Base-by-base conservation (phyloP, 2,113 vertebrate species). In the Peromyscus leucopus region DNA sequence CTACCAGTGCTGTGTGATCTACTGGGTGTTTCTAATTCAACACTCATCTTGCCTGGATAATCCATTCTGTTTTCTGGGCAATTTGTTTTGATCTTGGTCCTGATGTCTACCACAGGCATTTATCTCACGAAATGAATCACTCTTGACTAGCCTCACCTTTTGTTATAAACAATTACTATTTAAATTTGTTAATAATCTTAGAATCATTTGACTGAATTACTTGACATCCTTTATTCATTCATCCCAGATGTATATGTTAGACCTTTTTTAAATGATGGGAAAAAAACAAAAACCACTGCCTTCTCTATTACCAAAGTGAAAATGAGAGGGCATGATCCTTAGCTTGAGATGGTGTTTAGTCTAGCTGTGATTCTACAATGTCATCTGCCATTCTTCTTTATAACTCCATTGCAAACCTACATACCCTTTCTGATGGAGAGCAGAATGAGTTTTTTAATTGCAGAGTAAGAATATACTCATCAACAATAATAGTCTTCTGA, bases 101-200 rank as follows among this genome's bases (percentile, higher is more conserved):
- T 79, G 51, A 65, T 69, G 57, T 91, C 89, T 31, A 55, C n/a
- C 42, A 85, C 31, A 94, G 19, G 28, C 7, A 72, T 95, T 95
- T 89, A 94, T 85, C 39, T 90, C 39, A 79, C 1, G 3, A 80
- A 89, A 93, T 67, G 24, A 91, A 89, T 92, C 76, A 94, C 65
- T 72, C 65, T 97, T 96, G 95, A 48, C 67, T 57, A 48, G 9
- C 95, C 55, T 86, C 7, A 61, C 78, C 93, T 96, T 91, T 26
- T 92, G 59, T 78, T 89, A 90, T 51, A 92, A 63, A 22, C 71
- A 97, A 93, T 57, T 61, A 65, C 96, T 94, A 98, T 98, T 97
- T 98, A 88, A 97, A 97, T 97, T 96, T 98, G 97, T 98, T 98
- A 94, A 85, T 96, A 93, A 97, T 97, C n/a, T 74, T 97, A 93